Base-by-base conservation (phyloP, 2,113 vertebrate species). In the Apaloderma vittatum region DNA sequence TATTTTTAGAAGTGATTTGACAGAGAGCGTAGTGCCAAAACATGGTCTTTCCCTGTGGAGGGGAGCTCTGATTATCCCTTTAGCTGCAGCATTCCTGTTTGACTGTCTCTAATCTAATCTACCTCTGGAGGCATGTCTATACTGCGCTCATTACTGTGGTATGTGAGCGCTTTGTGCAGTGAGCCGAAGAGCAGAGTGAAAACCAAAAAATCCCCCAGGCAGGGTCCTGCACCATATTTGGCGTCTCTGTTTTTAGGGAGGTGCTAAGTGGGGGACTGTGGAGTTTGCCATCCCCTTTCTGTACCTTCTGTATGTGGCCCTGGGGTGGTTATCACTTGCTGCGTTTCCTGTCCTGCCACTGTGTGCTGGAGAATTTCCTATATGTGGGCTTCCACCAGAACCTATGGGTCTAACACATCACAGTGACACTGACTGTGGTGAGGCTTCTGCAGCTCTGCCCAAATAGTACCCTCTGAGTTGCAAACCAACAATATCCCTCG, bases 1-100 rank as follows among this genome's bases (percentile, higher is more conserved):
- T 96, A 86, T 95, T 95, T 96, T 93, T 92, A 93, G 94, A 93
- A 88, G n/a, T 40, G 43, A 70, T 88, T 90, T 91, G 81, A 91
- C 71, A 88, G 63, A 68, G 65, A 51, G 29, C 73, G 43, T 62
- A 82, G 58, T 73, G 58, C 29, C 0, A 2, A 90, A 62, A 36
- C 58, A 66, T 90, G 74, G 45, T 70, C 84, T 93, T 95, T 90
- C 62, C 66, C 36, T 40, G 20, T 66, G 37, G 62, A 91, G 81
- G 71, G 62, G 58, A 87, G 34, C 29, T 90, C 78, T 83, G 92
- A 90, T 96, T 94, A 93, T 86, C 95, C 82, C 58, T 94, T 88
- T 68, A 80, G 90, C 92, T 66, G 43, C 3, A 0, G 43, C 63
- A 19, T 93, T 95, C 87, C 87, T 68, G 70, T 93, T 94, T 96